These are phyloP conservation scores for Enteromius viviparus DNA, from an alignment of 2,797 vertebrate genomes.

Conservation along the genomic window DNA sequence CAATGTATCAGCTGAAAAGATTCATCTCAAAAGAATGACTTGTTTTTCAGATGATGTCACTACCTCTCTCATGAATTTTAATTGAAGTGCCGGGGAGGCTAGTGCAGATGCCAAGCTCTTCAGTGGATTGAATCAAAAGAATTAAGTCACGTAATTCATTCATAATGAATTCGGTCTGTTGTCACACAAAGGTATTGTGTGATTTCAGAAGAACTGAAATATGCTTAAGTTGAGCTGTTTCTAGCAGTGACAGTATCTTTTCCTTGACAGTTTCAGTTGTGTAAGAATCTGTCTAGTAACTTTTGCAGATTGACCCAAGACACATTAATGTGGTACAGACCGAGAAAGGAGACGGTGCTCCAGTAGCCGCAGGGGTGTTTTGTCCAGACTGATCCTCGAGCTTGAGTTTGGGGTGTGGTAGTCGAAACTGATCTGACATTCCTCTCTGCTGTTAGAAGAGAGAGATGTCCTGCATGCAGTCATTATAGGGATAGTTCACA, in stretches of 20 bases:
- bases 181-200: not conserved
- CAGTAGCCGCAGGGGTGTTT: constrained; percentile 32
- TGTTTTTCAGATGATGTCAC: not conserved
- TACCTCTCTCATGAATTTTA: not conserved
- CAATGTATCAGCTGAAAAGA: not conserved
- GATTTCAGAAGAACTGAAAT: not conserved
- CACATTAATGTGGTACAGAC: not conserved
- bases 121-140: not conserved
- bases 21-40: not conserved
- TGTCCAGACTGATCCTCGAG: constrained; percentile 32
- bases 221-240: not conserved
- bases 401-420: constrained; percentile 36
- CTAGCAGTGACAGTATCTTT: not conserved
- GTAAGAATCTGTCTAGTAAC: not conserved
- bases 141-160: not conserved
- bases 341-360: not conserved
- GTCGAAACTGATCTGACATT: constrained; percentile 26
- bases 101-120: not conserved
- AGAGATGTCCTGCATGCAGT: not conserved
- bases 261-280: not conserved
- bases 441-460: not conserved
- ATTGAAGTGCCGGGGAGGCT: not conserved
- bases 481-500: not conserved
- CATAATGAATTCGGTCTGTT: not conserved
- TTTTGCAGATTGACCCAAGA: not conserved